These are phyloP conservation scores for Harpalus rubripes DNA, from an alignment of 2,888 invertebrate species.

Conservation along the genomic window DNA sequence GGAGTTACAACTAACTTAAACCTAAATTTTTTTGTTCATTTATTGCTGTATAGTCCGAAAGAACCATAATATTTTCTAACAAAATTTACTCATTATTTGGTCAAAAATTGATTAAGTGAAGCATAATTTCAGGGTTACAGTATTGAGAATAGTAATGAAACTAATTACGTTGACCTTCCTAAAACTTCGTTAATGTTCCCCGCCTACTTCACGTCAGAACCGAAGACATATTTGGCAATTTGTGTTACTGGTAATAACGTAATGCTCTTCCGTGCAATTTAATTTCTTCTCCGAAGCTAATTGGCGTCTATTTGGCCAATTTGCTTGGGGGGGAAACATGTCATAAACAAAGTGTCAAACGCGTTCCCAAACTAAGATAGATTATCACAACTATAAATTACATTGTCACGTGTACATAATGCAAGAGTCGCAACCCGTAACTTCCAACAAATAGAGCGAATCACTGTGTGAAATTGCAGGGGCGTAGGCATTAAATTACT, in stretches of 20 bases:
- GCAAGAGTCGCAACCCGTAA: constrained; percentile 21
- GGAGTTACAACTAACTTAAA: no score
- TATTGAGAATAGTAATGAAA: background rate
- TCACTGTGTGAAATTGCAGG: constrained; percentile 22
- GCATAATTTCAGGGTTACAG: background rate
- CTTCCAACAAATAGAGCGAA: constrained; percentile 29
- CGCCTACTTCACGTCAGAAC: no score
- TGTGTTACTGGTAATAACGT: background rate
- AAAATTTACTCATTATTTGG: no score
- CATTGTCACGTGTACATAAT: constrained; percentile 55
- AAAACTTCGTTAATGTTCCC: background rate
- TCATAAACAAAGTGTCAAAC: constrained; percentile 64
- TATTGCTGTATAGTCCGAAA: no score
- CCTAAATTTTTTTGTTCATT: no score
- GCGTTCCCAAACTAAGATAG: constrained; percentile 63
- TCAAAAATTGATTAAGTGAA: no score
- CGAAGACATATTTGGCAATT: background rate
- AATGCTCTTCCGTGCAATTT: background rate
- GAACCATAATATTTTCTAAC: no score
- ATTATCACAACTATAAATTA: constrained; percentile 64
- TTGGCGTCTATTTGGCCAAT: constrained; percentile 27
- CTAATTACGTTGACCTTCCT: background rate
- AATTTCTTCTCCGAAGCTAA: background rate
- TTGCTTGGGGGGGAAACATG: constrained; percentile 27
- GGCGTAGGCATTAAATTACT: background rate